phyloP scores from a whole-genome alignment of 2,113 vertebrate species.

The Calidris pygmaea region DNA sequence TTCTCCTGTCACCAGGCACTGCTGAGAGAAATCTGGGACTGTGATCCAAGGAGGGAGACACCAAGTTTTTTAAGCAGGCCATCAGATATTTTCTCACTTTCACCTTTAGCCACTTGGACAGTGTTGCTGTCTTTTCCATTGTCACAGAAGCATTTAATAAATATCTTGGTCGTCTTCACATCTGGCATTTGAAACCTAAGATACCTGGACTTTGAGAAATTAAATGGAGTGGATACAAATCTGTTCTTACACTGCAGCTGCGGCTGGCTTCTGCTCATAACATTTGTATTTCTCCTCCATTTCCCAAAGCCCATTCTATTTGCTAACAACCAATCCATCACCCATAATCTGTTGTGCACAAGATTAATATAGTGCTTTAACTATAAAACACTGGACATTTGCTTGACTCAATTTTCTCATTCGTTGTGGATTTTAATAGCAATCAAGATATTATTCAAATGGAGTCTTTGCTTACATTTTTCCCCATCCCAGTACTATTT shows the following conservation, averaged over 20 bases:
- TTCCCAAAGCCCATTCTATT: background rate
- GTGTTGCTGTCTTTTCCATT: background rate
- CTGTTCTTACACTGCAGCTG: background rate
- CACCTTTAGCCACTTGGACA: background rate
- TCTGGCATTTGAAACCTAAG: background rate
- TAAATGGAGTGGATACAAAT: background rate
- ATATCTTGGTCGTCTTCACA: background rate
- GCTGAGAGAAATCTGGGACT: background rate
- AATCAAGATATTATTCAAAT: background rate
- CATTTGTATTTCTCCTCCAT: background rate
- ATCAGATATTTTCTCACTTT: background rate
- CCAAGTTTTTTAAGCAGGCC: background rate
- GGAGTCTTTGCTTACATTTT: background rate
- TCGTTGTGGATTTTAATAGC: background rate
- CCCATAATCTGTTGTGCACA: background rate
- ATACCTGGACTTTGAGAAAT: background rate
- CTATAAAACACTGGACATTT: background rate
- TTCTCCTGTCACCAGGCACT: background rate
- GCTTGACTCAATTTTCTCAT: background rate
- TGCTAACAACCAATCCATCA: background rate
- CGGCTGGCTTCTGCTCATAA: background rate
- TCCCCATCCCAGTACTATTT: background rate
- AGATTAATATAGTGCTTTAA: background rate
- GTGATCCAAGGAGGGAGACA: background rate
- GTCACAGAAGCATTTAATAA: background rate